phyloP scores from a whole-genome alignment of 1,140 invertebrate species.

The Tetranychus cinnabarinus region DNA sequence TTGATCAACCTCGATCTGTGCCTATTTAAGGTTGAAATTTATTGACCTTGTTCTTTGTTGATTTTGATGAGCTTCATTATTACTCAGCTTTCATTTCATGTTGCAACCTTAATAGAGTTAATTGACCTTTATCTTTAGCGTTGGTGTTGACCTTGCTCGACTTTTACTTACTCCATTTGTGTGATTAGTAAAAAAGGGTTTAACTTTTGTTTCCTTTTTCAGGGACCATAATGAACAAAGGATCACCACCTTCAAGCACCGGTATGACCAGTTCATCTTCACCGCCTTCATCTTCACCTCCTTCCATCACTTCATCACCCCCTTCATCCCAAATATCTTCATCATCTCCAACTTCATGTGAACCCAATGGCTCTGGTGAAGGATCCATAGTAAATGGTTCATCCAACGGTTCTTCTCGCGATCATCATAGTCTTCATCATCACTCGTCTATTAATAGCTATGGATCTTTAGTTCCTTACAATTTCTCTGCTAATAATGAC shows the following conservation, averaged over 20 bases:
- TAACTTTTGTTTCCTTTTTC: background rate
- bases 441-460: background rate
- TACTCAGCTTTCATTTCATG: too few relatives aligned
- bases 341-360: constrained; percentile 3
- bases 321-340: constrained; percentile 9
- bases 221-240: background rate
- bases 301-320: background rate
- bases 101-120: too few relatives aligned
- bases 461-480: background rate
- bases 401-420: background rate
- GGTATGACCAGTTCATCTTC: constrained; percentile 1
- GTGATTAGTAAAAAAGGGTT: background rate
- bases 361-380: background rate
- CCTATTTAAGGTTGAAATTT: background rate
- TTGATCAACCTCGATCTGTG: background rate
- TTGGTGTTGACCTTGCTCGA: too few relatives aligned
- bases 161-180: background rate
- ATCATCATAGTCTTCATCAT: constrained; percentile 1
- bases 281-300: constrained; percentile 3
- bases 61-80: too few relatives aligned
- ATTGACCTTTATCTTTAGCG: too few relatives aligned
- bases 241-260: background rate
- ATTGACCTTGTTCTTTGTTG: too few relatives aligned
- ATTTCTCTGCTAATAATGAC: background rate
- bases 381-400: background rate